Percentiles rank a stretch among this genome's conserved stretches.
phyloP scores from a whole-genome alignment of 2,888 invertebrate genomes.

The Didymodactylos carnosus region DNA sequence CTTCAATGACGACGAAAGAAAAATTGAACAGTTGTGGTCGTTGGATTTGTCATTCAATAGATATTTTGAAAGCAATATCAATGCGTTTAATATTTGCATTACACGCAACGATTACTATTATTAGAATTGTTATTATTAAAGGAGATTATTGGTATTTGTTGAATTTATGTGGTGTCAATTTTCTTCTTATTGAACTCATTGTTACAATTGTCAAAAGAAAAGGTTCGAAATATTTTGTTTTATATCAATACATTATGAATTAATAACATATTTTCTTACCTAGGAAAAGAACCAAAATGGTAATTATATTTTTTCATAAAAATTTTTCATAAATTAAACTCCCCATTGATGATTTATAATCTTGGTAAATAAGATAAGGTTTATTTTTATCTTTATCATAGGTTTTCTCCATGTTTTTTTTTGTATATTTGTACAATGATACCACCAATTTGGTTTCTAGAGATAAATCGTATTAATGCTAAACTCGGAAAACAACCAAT shows the following conservation, averaged over 20 bases:
- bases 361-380: no score
- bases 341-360: no score
- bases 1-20: no score
- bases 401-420: constrained; percentile 23
- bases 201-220: constrained; percentile 4
- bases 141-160: constrained; percentile 11
- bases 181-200: constrained; percentile 2
- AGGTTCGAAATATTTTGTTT: no score
- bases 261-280: no score
- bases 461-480: constrained; percentile 18
- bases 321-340: no score
- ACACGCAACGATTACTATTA: constrained; percentile 1
- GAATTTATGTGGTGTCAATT: constrained; percentile 4
- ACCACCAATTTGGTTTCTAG: constrained; percentile 22
- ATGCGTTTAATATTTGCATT: constrained; percentile 5
- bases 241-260: no score
- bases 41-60: constrained; percentile 1
- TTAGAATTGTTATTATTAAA: constrained; percentile 5
- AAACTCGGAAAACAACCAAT: no score
- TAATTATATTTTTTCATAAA: no score
- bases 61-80: constrained; percentile 3
- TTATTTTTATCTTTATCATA: constrained; percentile 14
- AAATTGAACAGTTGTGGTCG: not conserved
- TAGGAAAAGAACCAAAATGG: constrained; percentile 8
- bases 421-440: constrained; percentile 21